Evolutionary conservation across 2,888 invertebrate genomes (phyloP), one percentile per base, ranked within the genome.

Genomic region (Troides oblongomaculatus): DNA sequence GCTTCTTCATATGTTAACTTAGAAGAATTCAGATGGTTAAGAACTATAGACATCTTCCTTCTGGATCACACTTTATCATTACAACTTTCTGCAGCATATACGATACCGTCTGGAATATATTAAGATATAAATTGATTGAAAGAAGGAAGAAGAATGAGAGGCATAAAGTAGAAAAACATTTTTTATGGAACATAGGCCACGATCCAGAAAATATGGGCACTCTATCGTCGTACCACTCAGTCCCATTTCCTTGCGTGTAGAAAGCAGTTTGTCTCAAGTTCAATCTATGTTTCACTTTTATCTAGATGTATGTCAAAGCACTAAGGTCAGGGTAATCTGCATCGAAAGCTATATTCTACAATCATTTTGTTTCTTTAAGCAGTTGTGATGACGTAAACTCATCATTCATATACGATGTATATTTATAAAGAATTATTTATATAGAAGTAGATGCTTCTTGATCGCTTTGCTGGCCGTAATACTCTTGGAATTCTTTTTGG

Each of bases 221-320:
- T 60, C 57, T 64, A 61, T 30, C 61, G 10, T 62, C 58, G 70
- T 70, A 70, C 70, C 66, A 70, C 43, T 59, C 58, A 1, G 70
- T 70, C 23, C 62, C 62, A n/a, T 43, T 46, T 46, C 68, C 23
- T 70, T 66, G 62, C 70, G 70, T 70, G 70, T 46, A 6, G 66
- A 58, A 70, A 66, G 70, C 66, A 59, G 36, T 70, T 66, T 59
- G 66, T 58, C 23, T 50, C 50, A 43, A 58, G 57, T 58, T 66
- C 17, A n/a, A 62, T 66, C 69, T 36, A 53, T 62, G 39, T 70
- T 63, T 59, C 59, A 39, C 53, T 59, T 66, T 70, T 66, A 70
- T 70, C 62, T 25, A 57, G 66, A 70, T 66, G 50, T 63, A 36
- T 8, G 21, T 39, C 25, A 21, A 36, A 57, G 43, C 57, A 30